These are phyloP conservation scores for Vollenhovia emeryi DNA, from an alignment of 1,140 invertebrate genomes.

Conservation along the genomic window DNA sequence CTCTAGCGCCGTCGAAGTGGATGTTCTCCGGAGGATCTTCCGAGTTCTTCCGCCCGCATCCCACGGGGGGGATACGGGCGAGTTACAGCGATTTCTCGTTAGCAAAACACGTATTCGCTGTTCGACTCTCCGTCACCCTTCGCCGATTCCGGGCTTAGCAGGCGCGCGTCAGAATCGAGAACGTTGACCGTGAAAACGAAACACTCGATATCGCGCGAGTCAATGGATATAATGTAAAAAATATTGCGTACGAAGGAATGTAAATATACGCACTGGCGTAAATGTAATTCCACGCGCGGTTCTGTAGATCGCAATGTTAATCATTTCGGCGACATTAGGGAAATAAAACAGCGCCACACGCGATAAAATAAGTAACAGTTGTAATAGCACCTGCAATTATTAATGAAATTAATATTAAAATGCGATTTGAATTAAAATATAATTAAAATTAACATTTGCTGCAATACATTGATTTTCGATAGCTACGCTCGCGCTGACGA, in stretches of 20 bases:
- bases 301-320: neutral
- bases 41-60: conserved; percentile 50
- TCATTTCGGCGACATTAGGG: neutral
- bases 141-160: neutral
- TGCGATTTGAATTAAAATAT: no score
- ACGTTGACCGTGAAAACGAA: neutral
- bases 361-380: neutral
- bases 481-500: neutral
- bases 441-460: conserved; percentile 21
- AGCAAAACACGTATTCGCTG: conserved; percentile 76
- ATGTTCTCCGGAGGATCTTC: conserved; percentile 61
- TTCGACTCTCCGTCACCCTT: conserved; percentile 71
- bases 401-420: conserved; percentile 28
- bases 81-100: conserved; percentile 82
- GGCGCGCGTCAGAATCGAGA: neutral
- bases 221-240: neutral
- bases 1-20: conserved; percentile 55
- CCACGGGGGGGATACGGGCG: conserved; percentile 69
- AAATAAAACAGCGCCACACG: neutral
- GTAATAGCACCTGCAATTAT: neutral
- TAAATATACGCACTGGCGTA: neutral
- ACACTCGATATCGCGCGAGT: neutral
- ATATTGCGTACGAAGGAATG: neutral
- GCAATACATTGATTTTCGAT: neutral
- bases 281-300: neutral